Evolutionary conservation across 2,113 vertebrate species (phyloP), one percentile per base, ranked within the genome.

Genomic region (Poeciliopsis prolifica): DNA sequence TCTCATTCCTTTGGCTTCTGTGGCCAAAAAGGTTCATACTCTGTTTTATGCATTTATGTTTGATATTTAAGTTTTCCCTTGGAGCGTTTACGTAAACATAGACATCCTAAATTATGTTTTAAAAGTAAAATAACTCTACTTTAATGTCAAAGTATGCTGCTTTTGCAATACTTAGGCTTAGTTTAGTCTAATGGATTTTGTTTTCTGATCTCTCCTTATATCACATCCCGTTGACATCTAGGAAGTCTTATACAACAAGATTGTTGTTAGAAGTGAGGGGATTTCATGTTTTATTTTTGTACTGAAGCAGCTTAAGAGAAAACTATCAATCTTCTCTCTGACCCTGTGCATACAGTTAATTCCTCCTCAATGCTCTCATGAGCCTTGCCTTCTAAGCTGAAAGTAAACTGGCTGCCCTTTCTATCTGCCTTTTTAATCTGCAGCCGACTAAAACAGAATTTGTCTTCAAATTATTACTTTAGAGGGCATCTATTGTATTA

Each of bases 261-360:
- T 85, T 71, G 51, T 74, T 1, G 37, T 26, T 6, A 68, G 35
- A 71, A 84, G 65, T 64, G 31, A 5, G n/a, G 31, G 76, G 86
- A 86, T 85, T 86, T 78, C 68, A 72, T 44, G 82, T 82, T 37
- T 37, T 65, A 78, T 91, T 82, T 91, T 77, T 72, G 66, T 79
- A 68, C 70, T 68, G 74, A 84, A 90, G 82, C 89, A 74, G 88
- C 85, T 92, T 91, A 81, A 28, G 28, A 58, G 40, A 44, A 83
- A 81, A 87, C 88, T 80, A 75, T 51, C 75, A 86, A 86, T 91
- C 86, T 87, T 77, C 58, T 77, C 68, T 79, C 75, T 78, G 83
- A 85, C 84, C 66, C 62, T 29, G 65, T 78, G 80, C 44, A 40
- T 40, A 28, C 28, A 54, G 26, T 78, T 89, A 87, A 89, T 75